These are phyloP conservation scores for Fulica atra DNA, from an alignment of 2,113 vertebrate genomes.

Conservation along the genomic window DNA sequence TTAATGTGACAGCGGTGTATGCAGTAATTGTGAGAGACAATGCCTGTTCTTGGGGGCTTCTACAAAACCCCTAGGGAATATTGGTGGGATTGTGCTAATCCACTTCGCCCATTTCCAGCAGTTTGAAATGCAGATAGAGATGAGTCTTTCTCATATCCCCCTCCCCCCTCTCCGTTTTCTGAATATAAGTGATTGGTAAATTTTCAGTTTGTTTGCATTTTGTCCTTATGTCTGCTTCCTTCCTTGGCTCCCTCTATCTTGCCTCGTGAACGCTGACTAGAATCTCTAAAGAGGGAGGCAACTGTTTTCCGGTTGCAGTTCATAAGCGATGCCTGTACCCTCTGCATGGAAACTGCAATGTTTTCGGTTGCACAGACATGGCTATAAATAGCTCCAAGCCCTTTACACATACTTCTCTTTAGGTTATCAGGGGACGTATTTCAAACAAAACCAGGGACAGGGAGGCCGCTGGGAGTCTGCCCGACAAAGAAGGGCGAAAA, in stretches of 20 bases:
- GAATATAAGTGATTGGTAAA: conserved; percentile 22
- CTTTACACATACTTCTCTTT: conserved; percentile 7
- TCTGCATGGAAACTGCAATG: conserved; percentile 34
- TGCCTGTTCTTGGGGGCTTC: background rate
- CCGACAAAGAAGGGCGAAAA: background rate
- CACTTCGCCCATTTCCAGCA: conserved; percentile 22
- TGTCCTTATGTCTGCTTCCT: conserved; percentile 55
- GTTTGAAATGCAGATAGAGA: conserved; percentile 25
- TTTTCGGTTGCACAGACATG: conserved; percentile 37
- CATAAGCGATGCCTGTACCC: background rate
- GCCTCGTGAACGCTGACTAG: conserved; percentile 23
- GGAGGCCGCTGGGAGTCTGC: background rate
- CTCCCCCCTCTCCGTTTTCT: background rate
- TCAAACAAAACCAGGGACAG: background rate
- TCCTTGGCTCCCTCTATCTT: conserved; percentile 3
- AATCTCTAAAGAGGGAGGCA: conserved; percentile 36
- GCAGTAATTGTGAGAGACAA: background rate
- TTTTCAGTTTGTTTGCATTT: conserved; percentile 56
- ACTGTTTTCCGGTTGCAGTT: conserved; percentile 32
- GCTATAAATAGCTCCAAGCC: conserved; percentile 56
- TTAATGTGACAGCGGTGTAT: background rate
- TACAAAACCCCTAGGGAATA: background rate
- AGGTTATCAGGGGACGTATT: conserved; percentile 22
- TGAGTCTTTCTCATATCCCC: background rate
- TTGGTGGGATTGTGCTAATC: background rate